phyloP scores from a whole-genome alignment of 2,797 vertebrate species.

The Podarcis lilfordi region DNA sequence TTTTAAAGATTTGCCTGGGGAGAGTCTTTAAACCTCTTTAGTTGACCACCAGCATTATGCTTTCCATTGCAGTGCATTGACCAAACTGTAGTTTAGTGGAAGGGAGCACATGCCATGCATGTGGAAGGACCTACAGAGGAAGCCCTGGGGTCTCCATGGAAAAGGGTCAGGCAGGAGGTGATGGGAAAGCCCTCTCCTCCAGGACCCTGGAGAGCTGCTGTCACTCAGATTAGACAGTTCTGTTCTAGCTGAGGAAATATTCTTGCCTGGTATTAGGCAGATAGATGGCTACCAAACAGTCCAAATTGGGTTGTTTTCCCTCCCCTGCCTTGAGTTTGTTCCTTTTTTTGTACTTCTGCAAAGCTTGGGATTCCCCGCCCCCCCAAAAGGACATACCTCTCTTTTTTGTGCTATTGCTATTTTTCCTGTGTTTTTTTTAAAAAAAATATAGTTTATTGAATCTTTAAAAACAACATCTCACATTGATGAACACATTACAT shows the following conservation, averaged over 20 bases:
- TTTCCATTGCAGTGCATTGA: not conserved
- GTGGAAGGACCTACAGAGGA: not conserved
- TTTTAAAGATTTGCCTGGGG: no score
- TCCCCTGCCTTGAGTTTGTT: not conserved
- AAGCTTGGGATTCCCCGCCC: no score
- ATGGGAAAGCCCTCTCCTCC: not conserved
- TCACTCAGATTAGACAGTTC: not conserved
- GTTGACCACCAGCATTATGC: no score
- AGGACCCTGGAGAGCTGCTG: not conserved
- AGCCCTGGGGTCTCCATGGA: not conserved
- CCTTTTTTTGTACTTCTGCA: not conserved
- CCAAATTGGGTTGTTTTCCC: not conserved
- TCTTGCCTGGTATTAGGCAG: not conserved
- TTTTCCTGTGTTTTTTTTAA: no score
- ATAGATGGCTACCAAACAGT: no score
- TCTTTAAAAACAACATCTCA: no score
- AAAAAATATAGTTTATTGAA: no score
- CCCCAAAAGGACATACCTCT: no score
- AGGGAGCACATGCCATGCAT: not conserved
- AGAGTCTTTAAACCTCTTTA: no score
- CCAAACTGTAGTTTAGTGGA: not conserved
- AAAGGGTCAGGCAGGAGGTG: not conserved
- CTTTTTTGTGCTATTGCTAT: no score
- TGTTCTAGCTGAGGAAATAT: not conserved
- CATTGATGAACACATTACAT: no score